phyloP scores from a whole-genome alignment of 92 coral and sea anemone genomes.

The Actinostola sp. region DNA sequence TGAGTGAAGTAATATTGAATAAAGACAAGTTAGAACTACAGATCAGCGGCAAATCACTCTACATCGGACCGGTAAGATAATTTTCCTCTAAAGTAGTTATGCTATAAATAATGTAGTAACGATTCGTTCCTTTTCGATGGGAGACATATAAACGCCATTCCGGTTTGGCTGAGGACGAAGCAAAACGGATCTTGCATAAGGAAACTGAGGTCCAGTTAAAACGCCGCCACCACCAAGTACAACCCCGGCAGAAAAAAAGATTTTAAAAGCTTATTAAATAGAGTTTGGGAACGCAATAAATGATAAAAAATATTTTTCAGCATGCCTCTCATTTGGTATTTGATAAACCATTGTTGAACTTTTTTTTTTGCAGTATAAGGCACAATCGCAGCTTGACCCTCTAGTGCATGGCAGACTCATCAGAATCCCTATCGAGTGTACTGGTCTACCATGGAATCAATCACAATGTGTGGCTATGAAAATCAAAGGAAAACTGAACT shows the following conservation, averaged over 20 bases:
- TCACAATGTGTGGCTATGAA: conserved; percentile 35
- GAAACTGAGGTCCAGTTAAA: too few species aligned
- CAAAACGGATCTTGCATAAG: too few species aligned
- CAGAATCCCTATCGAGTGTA: conserved; percentile 30
- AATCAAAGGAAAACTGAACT: conserved; percentile 23
- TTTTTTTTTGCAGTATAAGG: not conserved
- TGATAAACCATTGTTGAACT: not conserved
- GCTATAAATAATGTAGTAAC: too few species aligned
- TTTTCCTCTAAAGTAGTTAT: not conserved
- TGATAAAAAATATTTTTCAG: too few species aligned
- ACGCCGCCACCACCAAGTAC: too few species aligned
- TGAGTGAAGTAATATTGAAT: not conserved
- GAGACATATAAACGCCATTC: not conserved
- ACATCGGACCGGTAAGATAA: conserved; percentile 33
- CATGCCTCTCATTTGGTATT: too few species aligned
- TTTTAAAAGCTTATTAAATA: too few species aligned
- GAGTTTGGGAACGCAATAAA: too few species aligned
- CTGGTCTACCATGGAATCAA: conserved; percentile 14
- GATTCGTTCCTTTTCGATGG: too few species aligned
- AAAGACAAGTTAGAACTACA: conserved; percentile 3
- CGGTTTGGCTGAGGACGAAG: not conserved
- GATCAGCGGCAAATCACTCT: not conserved
- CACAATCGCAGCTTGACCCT: not conserved
- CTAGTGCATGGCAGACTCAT: conserved; percentile 11
- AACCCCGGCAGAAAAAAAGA: too few species aligned